Percentiles rank a stretch among this genome's conserved stretches.
phyloP scores from a whole-genome alignment of 2,797 vertebrate species.

The Siniperca obscura region DNA sequence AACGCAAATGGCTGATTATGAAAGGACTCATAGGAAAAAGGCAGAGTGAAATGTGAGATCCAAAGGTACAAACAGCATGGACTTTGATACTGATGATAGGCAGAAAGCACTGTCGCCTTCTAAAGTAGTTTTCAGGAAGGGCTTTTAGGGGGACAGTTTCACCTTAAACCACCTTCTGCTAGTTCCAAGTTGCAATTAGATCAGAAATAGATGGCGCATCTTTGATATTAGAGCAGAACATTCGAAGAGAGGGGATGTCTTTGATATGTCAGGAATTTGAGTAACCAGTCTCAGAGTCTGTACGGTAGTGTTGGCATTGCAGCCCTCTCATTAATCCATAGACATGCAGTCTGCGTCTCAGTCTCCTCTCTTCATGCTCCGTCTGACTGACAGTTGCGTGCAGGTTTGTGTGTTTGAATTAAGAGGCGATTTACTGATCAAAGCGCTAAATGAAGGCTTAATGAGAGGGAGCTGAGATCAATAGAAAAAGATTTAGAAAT shows the following conservation, averaged over 20 bases:
- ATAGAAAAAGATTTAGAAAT: conserved; percentile 31
- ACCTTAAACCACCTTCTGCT: conserved; percentile 17
- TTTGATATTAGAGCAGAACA: conserved; percentile 55
- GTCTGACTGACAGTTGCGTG: conserved; percentile 55
- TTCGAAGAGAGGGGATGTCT: conserved; percentile 48
- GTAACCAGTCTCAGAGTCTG: conserved; percentile 41
- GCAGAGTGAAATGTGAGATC: conserved; percentile 61
- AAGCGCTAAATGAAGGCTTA: conserved; percentile 66
- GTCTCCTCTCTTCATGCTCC: conserved; percentile 25
- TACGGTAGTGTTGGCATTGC: conserved; percentile 16
- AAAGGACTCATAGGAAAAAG: conserved; percentile 48
- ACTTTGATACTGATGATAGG: conserved; percentile 66
- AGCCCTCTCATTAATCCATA: conserved; percentile 75
- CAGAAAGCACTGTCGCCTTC: conserved; percentile 41
- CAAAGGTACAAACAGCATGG: conserved; percentile 16
- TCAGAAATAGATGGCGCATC: conserved; percentile 33
- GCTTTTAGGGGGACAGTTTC: conserved; percentile 22
- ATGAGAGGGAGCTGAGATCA: conserved; percentile 66
- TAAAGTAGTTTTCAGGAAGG: conserved; percentile 55
- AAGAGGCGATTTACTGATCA: conserved; percentile 58
- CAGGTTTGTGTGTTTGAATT: conserved; percentile 58
- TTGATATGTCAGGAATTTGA: conserved; percentile 63
- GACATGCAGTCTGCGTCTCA: conserved; percentile 53
- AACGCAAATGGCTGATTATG: conserved; percentile 48
- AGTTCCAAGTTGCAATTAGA: conserved; percentile 45